A percentile compares a stretch with the other conserved stretches of the same genome.
Conservation (phyloP, 2,113 vertebrate species). For the Entosphenus tridentatus region DNA sequence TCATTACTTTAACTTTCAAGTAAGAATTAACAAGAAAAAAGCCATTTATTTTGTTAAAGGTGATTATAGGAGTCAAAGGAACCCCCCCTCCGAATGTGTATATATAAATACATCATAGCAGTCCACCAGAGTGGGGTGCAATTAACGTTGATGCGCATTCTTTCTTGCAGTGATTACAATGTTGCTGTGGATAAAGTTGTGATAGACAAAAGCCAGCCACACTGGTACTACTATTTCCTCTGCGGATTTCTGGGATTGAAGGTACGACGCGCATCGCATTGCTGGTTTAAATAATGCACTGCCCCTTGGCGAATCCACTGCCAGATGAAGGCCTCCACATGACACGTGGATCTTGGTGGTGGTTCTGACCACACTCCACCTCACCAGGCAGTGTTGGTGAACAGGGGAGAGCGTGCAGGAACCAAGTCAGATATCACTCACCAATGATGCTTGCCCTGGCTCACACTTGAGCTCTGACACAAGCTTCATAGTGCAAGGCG, state of each 20-base stretch:
- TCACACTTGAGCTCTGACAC: no score
- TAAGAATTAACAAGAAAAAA: no score
- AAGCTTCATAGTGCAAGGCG: no score
- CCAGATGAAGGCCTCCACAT: conserved; percentile 16
- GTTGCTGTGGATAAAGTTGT: conserved; percentile 30
- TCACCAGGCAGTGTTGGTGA: conserved; percentile 14
- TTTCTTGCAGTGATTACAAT: conserved; percentile 46
- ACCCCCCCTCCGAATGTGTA: no score
- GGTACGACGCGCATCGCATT: conserved; percentile 30
- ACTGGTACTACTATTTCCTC: conserved; percentile 88
- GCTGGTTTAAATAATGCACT: conserved; percentile 15
- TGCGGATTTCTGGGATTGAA: conserved; percentile 88
- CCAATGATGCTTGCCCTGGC: no score
- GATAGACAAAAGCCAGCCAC: conserved; percentile 55
- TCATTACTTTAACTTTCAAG: no score
- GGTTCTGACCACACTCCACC: conserved; percentile 13
- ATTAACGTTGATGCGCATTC: no score
- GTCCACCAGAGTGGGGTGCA: no score
- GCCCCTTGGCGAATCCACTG: conserved; percentile 10
- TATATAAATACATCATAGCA: no score
- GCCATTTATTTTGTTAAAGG: no score
- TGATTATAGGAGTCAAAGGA: no score
- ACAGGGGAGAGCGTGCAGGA: neutral
- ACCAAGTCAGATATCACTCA: neutral
- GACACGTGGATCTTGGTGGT: conserved; percentile 13